A percentile compares a stretch with the other conserved stretches of the same genome.
These are phyloP conservation scores for Eonycteris spelaea DNA, from an alignment of 2,113 vertebrate genomes.

Conservation along the genomic window DNA sequence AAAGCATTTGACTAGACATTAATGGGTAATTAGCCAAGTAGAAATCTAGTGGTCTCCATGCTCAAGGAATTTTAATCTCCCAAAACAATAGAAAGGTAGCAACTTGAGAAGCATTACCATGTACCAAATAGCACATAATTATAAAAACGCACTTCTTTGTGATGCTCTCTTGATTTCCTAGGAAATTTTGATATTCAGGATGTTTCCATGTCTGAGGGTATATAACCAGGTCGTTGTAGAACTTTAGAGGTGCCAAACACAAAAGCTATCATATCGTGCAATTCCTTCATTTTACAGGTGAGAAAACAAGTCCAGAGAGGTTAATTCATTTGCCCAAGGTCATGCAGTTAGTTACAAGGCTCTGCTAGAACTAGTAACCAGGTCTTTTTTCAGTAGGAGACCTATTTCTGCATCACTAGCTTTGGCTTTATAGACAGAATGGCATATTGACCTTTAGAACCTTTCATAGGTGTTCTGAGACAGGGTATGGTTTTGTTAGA, in stretches of 20 bases:
- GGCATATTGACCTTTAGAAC: not conserved
- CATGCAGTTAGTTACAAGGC: not conserved
- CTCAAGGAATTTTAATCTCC: conserved; percentile 60
- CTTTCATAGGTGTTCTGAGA: not conserved
- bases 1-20: conserved; percentile 46
- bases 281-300: not conserved
- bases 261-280: not conserved
- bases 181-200: not conserved
- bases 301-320: conserved; percentile 6
- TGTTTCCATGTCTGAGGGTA: not conserved
- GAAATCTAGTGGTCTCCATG: conserved; percentile 33
- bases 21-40: conserved; percentile 48
- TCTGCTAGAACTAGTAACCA: not conserved
- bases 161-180: not conserved
- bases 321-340: not conserved
- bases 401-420: not conserved
- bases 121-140: not conserved
- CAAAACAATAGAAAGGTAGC: conserved; percentile 23
- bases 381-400: not conserved
- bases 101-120: conserved; percentile 45
- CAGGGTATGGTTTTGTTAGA: not conserved
- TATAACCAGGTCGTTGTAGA: not conserved
- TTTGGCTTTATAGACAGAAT: conserved; percentile 26
- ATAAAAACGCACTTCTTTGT: not conserved
- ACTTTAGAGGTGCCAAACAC: not conserved